These are phyloP conservation scores for Periplaneta americana DNA, from an alignment of 1,140 invertebrate species.

Conservation along the genomic window DNA sequence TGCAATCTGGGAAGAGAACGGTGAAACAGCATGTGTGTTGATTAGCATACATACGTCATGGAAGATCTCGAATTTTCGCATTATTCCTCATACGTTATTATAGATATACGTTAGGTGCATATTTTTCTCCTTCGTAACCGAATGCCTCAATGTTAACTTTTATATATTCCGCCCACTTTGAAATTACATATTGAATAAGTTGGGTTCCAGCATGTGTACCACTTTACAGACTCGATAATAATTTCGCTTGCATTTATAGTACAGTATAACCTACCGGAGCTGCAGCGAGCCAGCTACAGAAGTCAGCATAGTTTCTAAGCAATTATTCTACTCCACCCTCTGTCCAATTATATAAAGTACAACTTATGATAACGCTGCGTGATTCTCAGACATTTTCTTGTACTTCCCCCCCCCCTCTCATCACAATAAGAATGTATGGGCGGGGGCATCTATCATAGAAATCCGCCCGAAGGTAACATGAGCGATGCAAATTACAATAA, in stretches of 20 bases:
- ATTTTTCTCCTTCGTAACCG: background rate
- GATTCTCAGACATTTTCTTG: conserved; percentile 18
- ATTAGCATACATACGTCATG: background rate
- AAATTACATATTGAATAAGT: background rate
- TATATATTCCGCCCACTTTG: background rate
- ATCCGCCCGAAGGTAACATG: conserved; percentile 19
- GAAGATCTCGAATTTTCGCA: background rate
- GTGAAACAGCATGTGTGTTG: background rate
- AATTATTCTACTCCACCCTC: conserved; percentile 18
- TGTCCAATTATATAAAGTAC: conserved; percentile 21
- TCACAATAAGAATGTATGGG: conserved; percentile 7
- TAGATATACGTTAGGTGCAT: background rate
- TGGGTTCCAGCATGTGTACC: background rate
- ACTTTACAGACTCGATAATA: background rate
- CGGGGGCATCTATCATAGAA: conserved; percentile 15
- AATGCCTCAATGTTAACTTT: background rate
- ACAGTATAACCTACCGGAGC: background rate
- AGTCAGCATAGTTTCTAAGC: conserved; percentile 16
- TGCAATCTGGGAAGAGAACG: background rate
- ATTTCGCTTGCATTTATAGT: background rate
- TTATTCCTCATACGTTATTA: background rate
- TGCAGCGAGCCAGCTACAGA: conserved; percentile 1
- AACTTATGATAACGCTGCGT: conserved; percentile 20
- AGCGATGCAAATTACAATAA: conserved; percentile 23
- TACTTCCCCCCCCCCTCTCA: conserved; percentile 1